phyloP scores from a whole-genome alignment of 2,797 vertebrate species.

The Eulemur albifrons region DNA sequence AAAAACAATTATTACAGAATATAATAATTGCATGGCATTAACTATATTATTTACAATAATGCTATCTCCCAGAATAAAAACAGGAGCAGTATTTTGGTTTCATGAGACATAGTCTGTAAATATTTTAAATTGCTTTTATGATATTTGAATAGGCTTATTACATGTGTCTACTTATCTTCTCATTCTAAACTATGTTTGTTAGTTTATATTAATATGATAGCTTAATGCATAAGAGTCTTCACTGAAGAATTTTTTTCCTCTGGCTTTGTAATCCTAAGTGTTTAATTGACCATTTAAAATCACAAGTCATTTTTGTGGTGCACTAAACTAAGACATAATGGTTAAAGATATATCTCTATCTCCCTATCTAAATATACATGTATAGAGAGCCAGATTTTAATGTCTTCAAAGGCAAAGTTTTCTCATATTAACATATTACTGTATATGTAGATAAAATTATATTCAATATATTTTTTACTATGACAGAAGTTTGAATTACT shows the following conservation, averaged over 20 bases:
- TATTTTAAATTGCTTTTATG: constrained; percentile 81
- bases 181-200: constrained; percentile 73
- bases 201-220: constrained; percentile 58
- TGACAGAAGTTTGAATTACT: background rate
- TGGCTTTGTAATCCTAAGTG: constrained; percentile 56
- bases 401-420: background rate
- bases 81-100: constrained; percentile 76
- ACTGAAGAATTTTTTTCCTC: constrained; percentile 40
- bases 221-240: constrained; percentile 45
- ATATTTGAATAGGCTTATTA: constrained; percentile 79
- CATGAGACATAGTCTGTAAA: constrained; percentile 76
- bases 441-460: background rate
- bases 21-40: constrained; percentile 79
- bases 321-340: constrained; percentile 23
- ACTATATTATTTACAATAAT: constrained; percentile 80
- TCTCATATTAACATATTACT: background rate
- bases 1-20: constrained; percentile 79
- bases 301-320: constrained; percentile 54
- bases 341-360: background rate
- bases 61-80: constrained; percentile 71
- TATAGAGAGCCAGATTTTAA: background rate
- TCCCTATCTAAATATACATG: accelerated
- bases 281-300: constrained; percentile 77
- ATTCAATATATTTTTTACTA: background rate
- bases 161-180: constrained; percentile 68